These are phyloP conservation scores for Tridacna gigas DNA, from an alignment of 2,888 invertebrate species.

Conservation along the genomic window DNA sequence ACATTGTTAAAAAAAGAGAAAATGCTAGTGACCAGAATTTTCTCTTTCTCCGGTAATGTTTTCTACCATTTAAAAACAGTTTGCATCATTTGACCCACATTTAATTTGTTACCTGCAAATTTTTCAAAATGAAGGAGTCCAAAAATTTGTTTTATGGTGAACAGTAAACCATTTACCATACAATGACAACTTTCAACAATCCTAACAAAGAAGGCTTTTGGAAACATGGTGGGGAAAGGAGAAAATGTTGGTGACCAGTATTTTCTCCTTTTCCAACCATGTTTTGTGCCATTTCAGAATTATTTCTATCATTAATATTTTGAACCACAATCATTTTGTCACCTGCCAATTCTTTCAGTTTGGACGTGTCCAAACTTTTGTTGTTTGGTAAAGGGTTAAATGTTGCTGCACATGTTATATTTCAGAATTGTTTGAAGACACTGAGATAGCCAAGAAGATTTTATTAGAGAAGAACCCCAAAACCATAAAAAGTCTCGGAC, in stretches of 20 bases:
- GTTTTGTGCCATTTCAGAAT: neutral
- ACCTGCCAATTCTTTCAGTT: too few relatives aligned
- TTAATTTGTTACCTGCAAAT: too few relatives aligned
- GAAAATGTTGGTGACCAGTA: neutral
- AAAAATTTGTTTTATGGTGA: too few relatives aligned
- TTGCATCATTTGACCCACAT: too few relatives aligned
- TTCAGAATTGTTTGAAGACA: conserved; percentile 78
- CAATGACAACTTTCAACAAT: neutral
- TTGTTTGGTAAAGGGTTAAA: neutral
- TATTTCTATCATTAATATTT: too few relatives aligned
- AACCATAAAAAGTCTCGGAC: conserved; percentile 78
- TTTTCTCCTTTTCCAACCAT: neutral
- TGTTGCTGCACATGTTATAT: neutral
- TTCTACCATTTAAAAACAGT: too few relatives aligned
- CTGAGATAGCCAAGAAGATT: conserved; percentile 73
- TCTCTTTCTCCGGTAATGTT: too few relatives aligned
- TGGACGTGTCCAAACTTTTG: too few relatives aligned
- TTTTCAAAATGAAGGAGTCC: too few relatives aligned
- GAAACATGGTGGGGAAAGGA: neutral
- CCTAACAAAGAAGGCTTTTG: neutral
- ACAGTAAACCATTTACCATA: neutral
- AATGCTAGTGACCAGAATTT: too few relatives aligned
- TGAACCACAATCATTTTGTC: too few relatives aligned
- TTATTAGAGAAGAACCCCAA: conserved; percentile 70
- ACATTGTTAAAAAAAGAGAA: too few relatives aligned